phyloP scores from a whole-genome alignment of 2,113 vertebrate genomes.

The Cheilinus undulatus region DNA sequence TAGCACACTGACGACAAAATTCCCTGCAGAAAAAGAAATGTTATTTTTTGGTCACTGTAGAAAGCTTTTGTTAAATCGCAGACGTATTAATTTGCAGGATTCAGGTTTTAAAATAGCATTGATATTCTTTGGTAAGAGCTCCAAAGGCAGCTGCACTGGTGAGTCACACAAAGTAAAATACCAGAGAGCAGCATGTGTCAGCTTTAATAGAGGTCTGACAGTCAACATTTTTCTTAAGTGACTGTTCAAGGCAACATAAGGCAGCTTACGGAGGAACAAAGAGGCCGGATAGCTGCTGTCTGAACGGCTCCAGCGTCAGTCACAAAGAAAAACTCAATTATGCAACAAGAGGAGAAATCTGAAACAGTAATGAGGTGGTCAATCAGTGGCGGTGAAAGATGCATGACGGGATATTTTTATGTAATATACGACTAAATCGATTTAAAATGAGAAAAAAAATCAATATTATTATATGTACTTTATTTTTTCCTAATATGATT shows the following conservation, averaged over 20 bases:
- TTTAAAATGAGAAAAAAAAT: no score
- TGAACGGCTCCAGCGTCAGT: not conserved
- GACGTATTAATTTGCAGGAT: not conserved
- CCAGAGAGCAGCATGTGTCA: constrained; percentile 65
- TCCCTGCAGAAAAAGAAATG: no score
- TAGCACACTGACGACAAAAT: no score
- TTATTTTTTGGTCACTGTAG: no score
- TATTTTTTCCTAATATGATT: no score
- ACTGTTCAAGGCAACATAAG: constrained; percentile 40
- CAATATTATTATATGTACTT: no score
- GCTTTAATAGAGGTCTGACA: constrained; percentile 52
- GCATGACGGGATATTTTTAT: not conserved
- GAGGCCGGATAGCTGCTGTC: constrained; percentile 30
- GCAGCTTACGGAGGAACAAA: constrained; percentile 44
- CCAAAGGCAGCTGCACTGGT: constrained; percentile 27
- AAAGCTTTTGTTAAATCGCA: not conserved
- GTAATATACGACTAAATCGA: no score
- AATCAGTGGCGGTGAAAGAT: not conserved
- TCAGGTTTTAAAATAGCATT: not conserved
- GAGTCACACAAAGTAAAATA: constrained; percentile 55
- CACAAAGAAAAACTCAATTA: not conserved
- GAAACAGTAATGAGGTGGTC: not conserved
- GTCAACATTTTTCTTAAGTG: constrained; percentile 49
- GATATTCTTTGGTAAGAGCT: constrained; percentile 16
- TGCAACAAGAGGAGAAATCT: not conserved